Evolutionary conservation across 92 coral and sea anemone genomes (phyloP), one percentile per base, ranked within the genome.

Genomic region (Parazoanthus darwini): DNA sequence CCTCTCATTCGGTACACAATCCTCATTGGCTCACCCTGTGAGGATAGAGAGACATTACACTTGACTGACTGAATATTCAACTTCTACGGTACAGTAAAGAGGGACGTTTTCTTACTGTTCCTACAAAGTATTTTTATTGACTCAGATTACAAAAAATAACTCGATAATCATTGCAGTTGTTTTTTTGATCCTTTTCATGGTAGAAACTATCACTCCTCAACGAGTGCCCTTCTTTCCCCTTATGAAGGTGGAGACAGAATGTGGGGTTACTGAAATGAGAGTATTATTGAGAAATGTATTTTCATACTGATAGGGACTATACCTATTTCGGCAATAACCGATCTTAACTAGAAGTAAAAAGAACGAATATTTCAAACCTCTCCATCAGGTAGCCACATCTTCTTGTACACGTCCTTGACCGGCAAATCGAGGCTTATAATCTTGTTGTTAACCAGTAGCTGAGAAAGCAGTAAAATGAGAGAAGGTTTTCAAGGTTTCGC

Each of bases 311-410:
- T 7, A 5, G 9, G 51, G 51, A 48, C 51, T 11, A 48, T 48
- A 8, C 8, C 51, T 48, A 48, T 1, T 48, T 48, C 9, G 51
- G 51, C 51, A 10, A 48, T 10, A 48, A 48, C 10, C 9, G 51
- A 48, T 48, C 51, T 11, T 48, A 48, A 10, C 1, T 48, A 48
- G 11, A 6, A 48, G 51, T 48, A 54, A 51, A 54, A 14, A 54
- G 3, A 56, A 29, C 16, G 5, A 56, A 15, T 7, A 29, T 3
- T 8, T 5, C 85, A 56, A 80, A 80, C 99, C 98, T 97, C 99
- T 89, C 98, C 99, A n/a, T 97, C 98, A 2, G 98, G 98, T 82
- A 98, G 91, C 99, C 99, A 97, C 83, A 97, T 93, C 86, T 97
- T 97, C 95, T 97, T 97, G 93, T 97, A 97, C 42, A 97, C 99